These are phyloP conservation scores for Hypsopygia costalis DNA, from an alignment of 2,888 invertebrate genomes.

Conservation along the genomic window DNA sequence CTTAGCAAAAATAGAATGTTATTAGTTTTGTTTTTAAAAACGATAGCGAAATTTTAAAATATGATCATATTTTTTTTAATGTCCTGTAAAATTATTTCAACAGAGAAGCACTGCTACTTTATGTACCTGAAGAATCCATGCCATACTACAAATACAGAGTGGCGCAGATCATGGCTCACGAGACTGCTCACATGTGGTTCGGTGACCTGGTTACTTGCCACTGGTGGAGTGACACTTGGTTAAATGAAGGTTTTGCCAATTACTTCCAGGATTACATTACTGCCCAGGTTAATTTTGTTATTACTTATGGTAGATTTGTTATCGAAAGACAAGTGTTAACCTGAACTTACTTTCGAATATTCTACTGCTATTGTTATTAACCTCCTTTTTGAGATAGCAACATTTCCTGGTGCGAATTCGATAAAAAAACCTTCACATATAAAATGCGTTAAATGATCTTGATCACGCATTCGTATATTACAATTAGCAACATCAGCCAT, in stretches of 20 bases:
- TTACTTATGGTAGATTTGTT: too few species aligned
- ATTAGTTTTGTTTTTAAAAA: too few species aligned
- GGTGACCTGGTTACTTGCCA: conserved; percentile 88
- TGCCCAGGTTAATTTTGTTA: conserved; percentile 31
- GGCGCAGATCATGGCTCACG: conserved; percentile 85
- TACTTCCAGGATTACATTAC: conserved; percentile 86
- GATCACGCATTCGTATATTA: not conserved
- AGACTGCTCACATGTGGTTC: conserved; percentile 92
- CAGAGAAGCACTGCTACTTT: conserved; percentile 68
- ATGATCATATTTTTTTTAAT: not conserved
- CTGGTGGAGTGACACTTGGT: conserved; percentile 89
- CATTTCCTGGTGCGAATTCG: too few species aligned
- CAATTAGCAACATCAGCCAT: not conserved
- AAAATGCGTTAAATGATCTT: not conserved
- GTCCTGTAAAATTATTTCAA: not conserved
- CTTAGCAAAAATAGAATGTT: too few species aligned
- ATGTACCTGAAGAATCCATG: conserved; percentile 62
- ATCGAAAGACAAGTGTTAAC: too few species aligned
- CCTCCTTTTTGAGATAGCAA: too few species aligned
- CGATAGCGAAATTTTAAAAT: too few species aligned
- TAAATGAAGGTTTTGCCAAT: conserved; percentile 88
- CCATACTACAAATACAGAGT: conserved; percentile 76
- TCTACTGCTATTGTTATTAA: too few species aligned
- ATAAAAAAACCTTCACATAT: not conserved
- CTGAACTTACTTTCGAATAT: too few species aligned